Conservation (phyloP, 1,140 invertebrate genomes). For the Colletes gigas region DNA sequence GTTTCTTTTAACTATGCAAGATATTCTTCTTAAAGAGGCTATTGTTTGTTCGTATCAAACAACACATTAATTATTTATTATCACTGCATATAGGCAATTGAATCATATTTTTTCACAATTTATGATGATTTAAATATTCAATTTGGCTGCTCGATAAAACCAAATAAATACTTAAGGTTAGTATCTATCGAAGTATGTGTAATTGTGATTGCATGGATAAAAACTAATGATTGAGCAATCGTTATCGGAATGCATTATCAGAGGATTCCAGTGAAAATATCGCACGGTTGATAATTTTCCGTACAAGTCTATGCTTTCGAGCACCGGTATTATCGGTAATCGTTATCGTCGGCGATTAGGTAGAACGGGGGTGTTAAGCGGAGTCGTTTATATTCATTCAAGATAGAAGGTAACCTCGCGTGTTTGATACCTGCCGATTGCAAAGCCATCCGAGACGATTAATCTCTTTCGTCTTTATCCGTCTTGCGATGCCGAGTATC, state of each 20-base stretch:
- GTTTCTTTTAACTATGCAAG: no score
- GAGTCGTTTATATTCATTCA: conserved; percentile 30
- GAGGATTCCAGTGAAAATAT: not conserved
- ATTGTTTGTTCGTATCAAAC: no score
- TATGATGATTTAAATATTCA: no score
- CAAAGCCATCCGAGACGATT: conserved; percentile 24
- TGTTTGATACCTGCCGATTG: conserved; percentile 35
- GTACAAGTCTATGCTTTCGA: not conserved
- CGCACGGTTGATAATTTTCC: not conserved
- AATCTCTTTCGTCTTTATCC: conserved; percentile 40
- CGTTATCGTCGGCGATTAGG: not conserved
- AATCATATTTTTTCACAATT: no score
- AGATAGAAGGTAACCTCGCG: conserved; percentile 16
- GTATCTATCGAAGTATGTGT: no score
- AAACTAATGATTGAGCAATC: conserved; percentile 12
- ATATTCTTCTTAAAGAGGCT: no score
- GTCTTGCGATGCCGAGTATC: conserved; percentile 29
- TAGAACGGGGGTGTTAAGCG: not conserved
- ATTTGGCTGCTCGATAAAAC: no score
- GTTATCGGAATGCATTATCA: not conserved
- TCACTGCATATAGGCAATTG: no score
- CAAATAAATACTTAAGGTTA: no score
- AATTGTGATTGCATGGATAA: no score
- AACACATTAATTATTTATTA: no score
- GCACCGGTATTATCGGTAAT: conserved; percentile 21